Evolutionary conservation across 2,797 vertebrate genomes (phyloP), one percentile per base, ranked within the genome.

Genomic region (Luscinia luscinia): DNA sequence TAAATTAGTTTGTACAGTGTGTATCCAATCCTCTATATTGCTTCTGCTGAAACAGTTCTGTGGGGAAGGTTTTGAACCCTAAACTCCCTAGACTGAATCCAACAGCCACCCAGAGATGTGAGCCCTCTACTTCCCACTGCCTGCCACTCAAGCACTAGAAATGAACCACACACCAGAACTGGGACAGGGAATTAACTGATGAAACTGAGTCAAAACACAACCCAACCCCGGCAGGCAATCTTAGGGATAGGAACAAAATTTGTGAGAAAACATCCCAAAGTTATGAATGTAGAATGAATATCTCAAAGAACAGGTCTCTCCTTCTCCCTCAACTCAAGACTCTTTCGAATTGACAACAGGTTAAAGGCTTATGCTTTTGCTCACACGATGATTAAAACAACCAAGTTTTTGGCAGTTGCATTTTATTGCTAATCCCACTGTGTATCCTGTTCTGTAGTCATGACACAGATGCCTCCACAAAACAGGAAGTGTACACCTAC

Each of bases 81-180:
- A 72, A 30, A 12, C 7, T 73, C n/a, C 27, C 11, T 27, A 64
- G 26, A 48, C 40, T 18, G 26, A 86, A 63, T 36, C 9, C 3
- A 2, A 23, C 45, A 64, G 9, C 24, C 23, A 38, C 16, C 12
- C 18, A 78, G 49, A 45, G 16, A 19, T 4, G 0, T 0, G 0
- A 36, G 30, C 23, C 63, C 34, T 68, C 26, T 16, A 17, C n/a
- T 64, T 75, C 63, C 69, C 43, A 34, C 11, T 58, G 19, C 38
- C 38, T 62, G 18, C 24, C 36, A 67, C 32, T 9, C 38, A 73
- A 55, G 27, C 36, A 28, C 41, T 19, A 72, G 28, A 92, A 84
- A 38, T 17, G 9, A 84, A 68, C 28, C 22, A 64, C 49, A 51
- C 70, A 84, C 54, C 3, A 40, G 19, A 57, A 72, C 0, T 38